Percentiles rank a stretch among this genome's conserved stretches.
These are phyloP conservation scores for Antheraea assamensis DNA, from an alignment of 2,888 invertebrate species.

Conservation along the genomic window DNA sequence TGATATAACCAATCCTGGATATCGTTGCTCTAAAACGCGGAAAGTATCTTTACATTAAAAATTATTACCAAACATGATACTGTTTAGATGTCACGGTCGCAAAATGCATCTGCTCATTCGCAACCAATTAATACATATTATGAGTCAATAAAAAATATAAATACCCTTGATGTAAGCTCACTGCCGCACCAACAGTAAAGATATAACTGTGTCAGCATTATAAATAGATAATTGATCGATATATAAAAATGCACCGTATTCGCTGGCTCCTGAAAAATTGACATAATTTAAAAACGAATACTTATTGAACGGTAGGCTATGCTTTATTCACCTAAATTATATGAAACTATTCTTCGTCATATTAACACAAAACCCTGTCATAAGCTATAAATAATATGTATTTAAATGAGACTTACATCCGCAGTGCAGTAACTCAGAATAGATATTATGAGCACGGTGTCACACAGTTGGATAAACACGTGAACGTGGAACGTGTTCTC, in stretches of 20 bases:
- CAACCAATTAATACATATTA: neutral
- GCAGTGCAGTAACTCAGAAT: slow-evolving; percentile 56
- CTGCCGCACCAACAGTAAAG: slow-evolving; percentile 75
- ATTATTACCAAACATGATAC: no score
- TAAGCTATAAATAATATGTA: neutral
- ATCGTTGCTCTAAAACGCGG: neutral
- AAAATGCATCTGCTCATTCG: neutral
- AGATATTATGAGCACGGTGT: slow-evolving; percentile 62
- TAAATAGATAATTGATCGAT: slow-evolving; percentile 57
- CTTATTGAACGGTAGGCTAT: neutral
- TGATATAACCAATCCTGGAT: slow-evolving; percentile 63
- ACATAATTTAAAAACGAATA: neutral
- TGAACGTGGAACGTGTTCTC: slow-evolving; percentile 67
- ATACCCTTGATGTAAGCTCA: slow-evolving; percentile 56
- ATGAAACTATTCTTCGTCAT: neutral
- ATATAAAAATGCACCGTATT: slow-evolving; percentile 15
- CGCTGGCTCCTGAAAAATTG: slow-evolving; percentile 11
- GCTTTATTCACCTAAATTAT: neutral
- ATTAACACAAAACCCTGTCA: neutral
- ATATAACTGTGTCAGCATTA: slow-evolving; percentile 70
- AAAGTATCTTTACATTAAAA: neutral
- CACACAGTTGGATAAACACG: slow-evolving; percentile 71
- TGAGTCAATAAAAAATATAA: neutral
- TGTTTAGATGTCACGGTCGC: neutral
- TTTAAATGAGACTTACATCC: slow-evolving; percentile 7